Percentiles rank a stretch among this genome's conserved stretches.
Evolutionary conservation across 2,113 vertebrate genomes (phyloP).

Genomic region (Alligator mississippiensis): DNA sequence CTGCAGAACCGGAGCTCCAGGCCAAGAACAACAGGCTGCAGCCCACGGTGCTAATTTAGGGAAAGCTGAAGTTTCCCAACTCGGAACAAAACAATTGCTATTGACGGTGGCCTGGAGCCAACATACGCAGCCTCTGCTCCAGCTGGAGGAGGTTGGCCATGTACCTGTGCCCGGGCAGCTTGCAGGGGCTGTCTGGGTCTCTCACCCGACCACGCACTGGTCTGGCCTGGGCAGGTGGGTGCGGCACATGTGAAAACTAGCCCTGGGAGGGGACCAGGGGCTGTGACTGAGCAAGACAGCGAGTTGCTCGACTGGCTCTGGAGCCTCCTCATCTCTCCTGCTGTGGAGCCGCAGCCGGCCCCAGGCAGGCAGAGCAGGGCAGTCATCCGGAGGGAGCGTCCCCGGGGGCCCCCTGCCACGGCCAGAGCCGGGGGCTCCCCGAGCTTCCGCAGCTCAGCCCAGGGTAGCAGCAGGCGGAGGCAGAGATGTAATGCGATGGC

Average conservation of each 20-base stretch:
- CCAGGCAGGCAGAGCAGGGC: no score
- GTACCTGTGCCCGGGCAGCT: conserved; percentile 43
- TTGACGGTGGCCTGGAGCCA: conserved; percentile 24
- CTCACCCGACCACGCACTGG: conserved; percentile 35
- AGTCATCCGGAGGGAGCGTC: no score
- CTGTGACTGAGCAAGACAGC: no score
- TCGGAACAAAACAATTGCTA: conserved; percentile 8
- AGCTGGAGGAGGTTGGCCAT: conserved; percentile 36
- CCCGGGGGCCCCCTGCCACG: no score
- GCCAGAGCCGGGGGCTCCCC: background rate
- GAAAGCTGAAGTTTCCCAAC: conserved; percentile 48
- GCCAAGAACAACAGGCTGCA: background rate
- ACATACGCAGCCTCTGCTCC: background rate
- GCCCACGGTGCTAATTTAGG: background rate
- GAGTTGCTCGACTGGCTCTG: no score
- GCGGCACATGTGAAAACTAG: conserved; percentile 57
- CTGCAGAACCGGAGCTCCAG: background rate
- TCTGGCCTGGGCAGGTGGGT: conserved; percentile 34
- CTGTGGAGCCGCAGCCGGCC: no score
- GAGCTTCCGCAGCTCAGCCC: no score
- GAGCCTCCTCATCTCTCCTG: no score
- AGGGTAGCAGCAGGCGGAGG: background rate
- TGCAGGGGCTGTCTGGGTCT: conserved; percentile 27
- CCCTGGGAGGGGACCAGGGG: no score
- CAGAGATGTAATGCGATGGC: no score